Percentiles rank a stretch among this genome's conserved stretches.
Evolutionary conservation across 2,888 invertebrate genomes (phyloP).

Genomic region (Sycophila texana): DNA sequence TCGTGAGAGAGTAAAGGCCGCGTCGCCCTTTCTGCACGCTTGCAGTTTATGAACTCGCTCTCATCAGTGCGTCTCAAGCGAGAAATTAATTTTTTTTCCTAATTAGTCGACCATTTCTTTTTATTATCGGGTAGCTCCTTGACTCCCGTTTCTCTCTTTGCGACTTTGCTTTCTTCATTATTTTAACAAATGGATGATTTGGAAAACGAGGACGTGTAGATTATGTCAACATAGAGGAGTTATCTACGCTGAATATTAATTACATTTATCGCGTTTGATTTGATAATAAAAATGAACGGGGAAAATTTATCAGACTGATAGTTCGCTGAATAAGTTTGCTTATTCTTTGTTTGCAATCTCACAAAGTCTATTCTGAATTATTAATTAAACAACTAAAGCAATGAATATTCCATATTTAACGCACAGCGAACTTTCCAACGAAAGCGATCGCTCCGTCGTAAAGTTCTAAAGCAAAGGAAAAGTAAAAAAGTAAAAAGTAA

Average conservation of each 20-base stretch:
- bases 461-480: too few species aligned
- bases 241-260: constrained; percentile 55
- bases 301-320: constrained; percentile 48
- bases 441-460: too few species aligned
- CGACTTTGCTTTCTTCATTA: not conserved
- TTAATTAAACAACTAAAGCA: constrained; percentile 8
- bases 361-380: not conserved
- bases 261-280: constrained; percentile 46
- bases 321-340: constrained; percentile 3
- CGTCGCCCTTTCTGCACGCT: constrained; percentile 33
- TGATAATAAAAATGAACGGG: constrained; percentile 29
- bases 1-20: constrained; percentile 14
- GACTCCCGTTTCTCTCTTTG: constrained; percentile 6
- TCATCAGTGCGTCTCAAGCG: constrained; percentile 45
- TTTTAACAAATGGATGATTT: not conserved
- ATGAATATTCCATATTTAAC: not conserved
- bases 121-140: constrained; percentile 27
- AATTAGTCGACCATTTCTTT: constrained; percentile 39
- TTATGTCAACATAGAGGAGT: constrained; percentile 39
- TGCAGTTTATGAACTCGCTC: constrained; percentile 19
- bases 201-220: constrained; percentile 13
- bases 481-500: too few species aligned
- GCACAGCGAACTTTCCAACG: too few species aligned
- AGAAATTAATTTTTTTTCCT: constrained; percentile 51
- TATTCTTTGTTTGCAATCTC: constrained; percentile 28